Evolutionary conservation across 2,113 vertebrate genomes (phyloP), one percentile per base, ranked within the genome.

Genomic region (Fregata magnificens): DNA sequence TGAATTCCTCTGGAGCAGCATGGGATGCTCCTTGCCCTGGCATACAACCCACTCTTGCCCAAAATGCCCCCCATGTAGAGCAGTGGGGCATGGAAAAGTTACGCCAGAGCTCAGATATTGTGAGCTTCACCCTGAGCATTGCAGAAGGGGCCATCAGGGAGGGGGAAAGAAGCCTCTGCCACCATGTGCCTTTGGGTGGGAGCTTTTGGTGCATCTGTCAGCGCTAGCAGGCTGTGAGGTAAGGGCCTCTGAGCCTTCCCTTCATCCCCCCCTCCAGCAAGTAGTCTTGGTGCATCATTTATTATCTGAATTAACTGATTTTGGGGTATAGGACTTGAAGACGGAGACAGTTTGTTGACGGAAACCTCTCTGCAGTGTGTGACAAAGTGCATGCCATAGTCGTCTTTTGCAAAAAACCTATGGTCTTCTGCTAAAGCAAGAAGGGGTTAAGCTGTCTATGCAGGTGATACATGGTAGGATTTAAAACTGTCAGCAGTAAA

Each of bases 401-500:
- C 6, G 2, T 58, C 55, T 67, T 70, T 45, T 56, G 34, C 63
- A 82, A 77, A 63, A 87, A 72, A 18, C 1, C 31, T 28, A 13
- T 3, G 2, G 29, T 36, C 11, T 88, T 56, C 76, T 82, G n/a
- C 21, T 77, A 62, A 77, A 91, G 34, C 71, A 74, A 36, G 62
- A 69, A 95, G 31, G 77, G 40, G 94, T 97, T 97, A 98, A 91
- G 36, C 62, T 72, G 20, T 63, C 88, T 89, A 25, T 31, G 79
- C 83, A 67, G 94, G 77, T 95, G 82, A 80, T 67, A 91, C 32
- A 52, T 58, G 45, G 70, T 8, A 78, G 61, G 61, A 94, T 97
- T 96, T 93, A 90, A 96, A 97, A 87, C 70, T 88, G 91, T 73
- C 89, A 94, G 93, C 93, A 94, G 58, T 78, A 93, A 97, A 95